These are phyloP conservation scores for Hyposoter dolosus DNA, from an alignment of 2,888 invertebrate species.

Conservation along the genomic window DNA sequence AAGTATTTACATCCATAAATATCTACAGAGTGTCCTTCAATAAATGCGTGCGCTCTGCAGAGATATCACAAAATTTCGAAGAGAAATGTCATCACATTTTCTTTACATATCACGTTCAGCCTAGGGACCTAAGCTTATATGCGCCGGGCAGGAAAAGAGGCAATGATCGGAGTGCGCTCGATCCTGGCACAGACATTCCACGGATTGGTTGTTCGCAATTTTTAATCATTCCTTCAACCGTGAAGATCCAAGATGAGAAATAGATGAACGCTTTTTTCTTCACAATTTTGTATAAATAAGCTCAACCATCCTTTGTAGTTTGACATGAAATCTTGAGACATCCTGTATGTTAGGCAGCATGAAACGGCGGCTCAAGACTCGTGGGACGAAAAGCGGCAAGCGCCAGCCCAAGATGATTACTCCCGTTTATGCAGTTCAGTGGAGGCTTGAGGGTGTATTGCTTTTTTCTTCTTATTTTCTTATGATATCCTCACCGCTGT, in stretches of 20 bases:
- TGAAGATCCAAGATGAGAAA: background rate
- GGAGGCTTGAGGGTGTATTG: slow-evolving; percentile 59
- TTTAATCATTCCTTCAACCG: background rate
- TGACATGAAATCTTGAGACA: background rate
- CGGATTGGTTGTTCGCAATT: background rate
- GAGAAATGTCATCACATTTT: background rate
- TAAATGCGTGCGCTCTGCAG: background rate
- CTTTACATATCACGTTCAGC: background rate
- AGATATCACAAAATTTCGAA: background rate
- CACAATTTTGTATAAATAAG: background rate
- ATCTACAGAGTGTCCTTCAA: background rate
- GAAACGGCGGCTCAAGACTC: slow-evolving; percentile 49
- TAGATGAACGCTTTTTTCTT: background rate
- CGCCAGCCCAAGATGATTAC: slow-evolving; percentile 70
- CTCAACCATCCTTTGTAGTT: background rate
- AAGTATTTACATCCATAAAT: background rate
- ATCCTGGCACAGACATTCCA: too few species aligned
- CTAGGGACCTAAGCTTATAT: background rate
- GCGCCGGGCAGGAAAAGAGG: background rate
- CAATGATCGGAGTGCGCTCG: too few species aligned
- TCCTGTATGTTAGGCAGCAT: background rate
- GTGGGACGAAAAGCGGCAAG: slow-evolving; percentile 54
- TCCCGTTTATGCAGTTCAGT: slow-evolving; percentile 70
- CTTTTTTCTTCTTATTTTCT: slow-evolving; percentile 57
- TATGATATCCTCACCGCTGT: slow-evolving; percentile 48